Conservation (phyloP, 2,797 vertebrate genomes). For the Lutjanus campechanus region DNA sequence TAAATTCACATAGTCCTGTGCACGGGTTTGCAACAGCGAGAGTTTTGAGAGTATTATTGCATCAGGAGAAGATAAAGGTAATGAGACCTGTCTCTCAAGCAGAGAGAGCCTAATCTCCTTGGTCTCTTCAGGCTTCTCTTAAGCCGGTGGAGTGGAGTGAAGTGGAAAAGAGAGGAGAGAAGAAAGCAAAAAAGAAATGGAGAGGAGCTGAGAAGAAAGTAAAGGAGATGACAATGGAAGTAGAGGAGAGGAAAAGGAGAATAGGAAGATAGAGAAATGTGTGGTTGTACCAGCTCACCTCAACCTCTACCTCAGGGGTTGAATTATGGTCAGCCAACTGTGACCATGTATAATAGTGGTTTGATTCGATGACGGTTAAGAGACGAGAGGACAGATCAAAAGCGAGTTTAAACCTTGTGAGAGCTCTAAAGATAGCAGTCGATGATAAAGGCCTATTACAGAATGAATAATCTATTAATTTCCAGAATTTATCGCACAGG, state of each 20-base stretch:
- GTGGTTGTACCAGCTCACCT: constrained; percentile 24
- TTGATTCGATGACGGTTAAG: constrained; percentile 51
- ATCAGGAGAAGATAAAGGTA: constrained; percentile 76
- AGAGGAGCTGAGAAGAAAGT: constrained; percentile 27
- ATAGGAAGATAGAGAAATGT: constrained; percentile 11
- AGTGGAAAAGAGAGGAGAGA: constrained; percentile 51
- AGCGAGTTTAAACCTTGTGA: constrained; percentile 22
- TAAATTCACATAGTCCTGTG: constrained; percentile 25
- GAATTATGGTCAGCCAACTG: constrained; percentile 61
- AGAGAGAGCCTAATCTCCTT: constrained; percentile 70
- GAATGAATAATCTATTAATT: constrained; percentile 1
- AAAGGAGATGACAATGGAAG: constrained; percentile 24
- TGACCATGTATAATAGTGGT: constrained; percentile 37
- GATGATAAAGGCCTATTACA: constrained; percentile 3
- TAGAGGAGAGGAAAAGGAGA: constrained; percentile 10
- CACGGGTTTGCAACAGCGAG: constrained; percentile 26
- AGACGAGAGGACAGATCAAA: constrained; percentile 35
- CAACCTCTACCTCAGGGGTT: constrained; percentile 18
- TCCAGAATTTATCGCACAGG: constrained; percentile 9
- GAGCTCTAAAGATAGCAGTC: constrained; percentile 1
- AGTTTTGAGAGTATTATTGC: constrained; percentile 67
- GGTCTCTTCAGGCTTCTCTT: constrained; percentile 65
- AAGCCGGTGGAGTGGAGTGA: constrained; percentile 57
- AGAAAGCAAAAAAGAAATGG: constrained; percentile 23
- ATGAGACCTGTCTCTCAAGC: constrained; percentile 76